Evolutionary conservation across 2,888 invertebrate genomes (phyloP), one percentile per base, ranked within the genome.

Genomic region (Sminthurides aquaticus): DNA sequence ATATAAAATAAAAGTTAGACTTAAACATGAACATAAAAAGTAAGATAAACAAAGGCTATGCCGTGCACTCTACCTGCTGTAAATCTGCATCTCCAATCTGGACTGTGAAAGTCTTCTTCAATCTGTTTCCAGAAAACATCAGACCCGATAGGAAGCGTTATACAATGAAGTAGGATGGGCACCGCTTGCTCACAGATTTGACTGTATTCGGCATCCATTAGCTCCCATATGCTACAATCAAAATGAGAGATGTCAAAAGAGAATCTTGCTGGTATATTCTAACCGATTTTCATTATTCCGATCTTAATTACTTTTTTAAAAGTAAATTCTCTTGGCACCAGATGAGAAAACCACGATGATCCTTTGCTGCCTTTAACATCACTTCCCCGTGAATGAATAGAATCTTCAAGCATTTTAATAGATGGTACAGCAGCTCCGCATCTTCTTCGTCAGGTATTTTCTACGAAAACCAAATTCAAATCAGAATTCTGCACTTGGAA

Each of bases 61-160:
- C 22, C 1, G 8, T 15, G 5, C 8, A 18, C 11, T 25, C 61
- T 76, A 86, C 86, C 86, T 73, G 98, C 95, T 57, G 90, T 87
- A 81, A 97, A 98, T 72, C 99, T 83, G 22, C 87, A 84, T 70
- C 88, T 86, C 89, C 96, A 93, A 79, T 95, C 91, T 8, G 84
- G 83, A 77, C 87, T 88, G 74, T 94, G 93, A 80, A 98, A 99
- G 78, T 93, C 91, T 76, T 91, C 90, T 77, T 97, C 90, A 62
- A 99, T 87, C n/a, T 95, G 85, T 71, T 88, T 86, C 89, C 98
- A 98, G 79, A 99, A 92, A 56, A 95, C 90, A 78, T 97, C 96
- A 0, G 91, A 89, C 1, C 99, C 99, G 65, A 90, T 87, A 0
- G 95, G 90, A 69, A 99, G 82, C 0, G 96, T 94, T 68, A 98